Evolutionary conservation across 1,140 invertebrate genomes (phyloP).

Genomic region (Brachionus manjavacas): DNA sequence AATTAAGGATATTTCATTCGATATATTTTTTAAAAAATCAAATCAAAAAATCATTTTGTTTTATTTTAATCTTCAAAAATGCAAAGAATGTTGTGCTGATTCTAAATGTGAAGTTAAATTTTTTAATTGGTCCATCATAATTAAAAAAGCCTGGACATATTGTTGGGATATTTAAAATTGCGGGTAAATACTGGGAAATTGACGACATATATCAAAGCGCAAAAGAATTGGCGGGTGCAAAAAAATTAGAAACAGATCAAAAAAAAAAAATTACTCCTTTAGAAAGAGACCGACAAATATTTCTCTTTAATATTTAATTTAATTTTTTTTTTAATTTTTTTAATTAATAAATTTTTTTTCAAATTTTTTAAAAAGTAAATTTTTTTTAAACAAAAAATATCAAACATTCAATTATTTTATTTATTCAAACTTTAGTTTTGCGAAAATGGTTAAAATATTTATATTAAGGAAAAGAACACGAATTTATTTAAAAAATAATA

Average conservation of each 20-base stretch:
- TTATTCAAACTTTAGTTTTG: not conserved
- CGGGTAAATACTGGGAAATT: not conserved
- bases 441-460: not conserved
- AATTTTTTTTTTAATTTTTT: not conserved
- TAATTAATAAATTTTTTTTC: no score
- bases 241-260: not conserved
- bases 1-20: not conserved
- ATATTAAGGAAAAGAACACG: not conserved
- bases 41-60: not conserved
- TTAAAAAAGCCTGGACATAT: not conserved
- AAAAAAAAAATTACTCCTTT: not conserved
- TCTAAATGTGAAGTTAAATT: not conserved
- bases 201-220: not conserved
- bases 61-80: not conserved
- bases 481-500: not conserved
- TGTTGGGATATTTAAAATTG: not conserved
- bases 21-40: not conserved
- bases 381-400: not conserved
- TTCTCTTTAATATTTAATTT: not conserved
- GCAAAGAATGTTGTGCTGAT: not conserved
- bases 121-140: not conserved
- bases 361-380: not conserved
- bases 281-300: not conserved
- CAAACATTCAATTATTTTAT: not conserved
- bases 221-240: not conserved